Evolutionary conservation across 2,888 invertebrate genomes (phyloP).

Genomic region (Criorhina ranunculi): DNA sequence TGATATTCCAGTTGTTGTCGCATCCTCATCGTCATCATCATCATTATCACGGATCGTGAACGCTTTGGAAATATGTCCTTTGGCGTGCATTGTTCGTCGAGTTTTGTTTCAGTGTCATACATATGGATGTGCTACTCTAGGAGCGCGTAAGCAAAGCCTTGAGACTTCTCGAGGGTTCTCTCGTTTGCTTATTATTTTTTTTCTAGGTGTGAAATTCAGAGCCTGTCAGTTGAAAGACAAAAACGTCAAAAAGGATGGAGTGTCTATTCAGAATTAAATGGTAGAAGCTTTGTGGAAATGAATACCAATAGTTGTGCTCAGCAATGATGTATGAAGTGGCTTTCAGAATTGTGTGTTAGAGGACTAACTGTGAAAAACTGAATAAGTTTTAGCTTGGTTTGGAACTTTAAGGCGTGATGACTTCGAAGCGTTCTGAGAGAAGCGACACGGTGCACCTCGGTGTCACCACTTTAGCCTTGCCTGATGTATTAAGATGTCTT

Average conservation of each 20-base stretch:
- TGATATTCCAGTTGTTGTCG: conserved; percentile 42
- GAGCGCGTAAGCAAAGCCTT: conserved; percentile 22
- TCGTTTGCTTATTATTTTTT: conserved; percentile 27
- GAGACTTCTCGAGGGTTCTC: conserved; percentile 40
- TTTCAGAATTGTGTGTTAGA: no score
- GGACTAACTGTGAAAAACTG: no score
- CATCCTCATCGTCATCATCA: not conserved
- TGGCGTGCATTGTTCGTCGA: conserved; percentile 30
- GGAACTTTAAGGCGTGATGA: no score
- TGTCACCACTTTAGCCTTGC: no score
- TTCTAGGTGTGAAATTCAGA: conserved; percentile 8
- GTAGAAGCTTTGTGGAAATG: not conserved
- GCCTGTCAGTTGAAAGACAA: conserved; percentile 3
- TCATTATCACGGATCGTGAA: conserved; percentile 50
- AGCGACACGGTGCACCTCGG: no score
- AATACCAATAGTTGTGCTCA: not conserved
- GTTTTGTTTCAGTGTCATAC: conserved; percentile 18
- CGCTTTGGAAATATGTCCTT: conserved; percentile 36
- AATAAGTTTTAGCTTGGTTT: no score
- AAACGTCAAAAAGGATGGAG: not conserved
- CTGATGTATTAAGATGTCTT: no score
- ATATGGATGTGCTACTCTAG: conserved; percentile 3
- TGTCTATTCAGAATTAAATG: conserved; percentile 1
- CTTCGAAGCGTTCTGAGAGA: no score
- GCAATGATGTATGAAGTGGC: not conserved